Percentiles rank a stretch among this genome's conserved stretches.
Conservation (phyloP, 2,888 invertebrate genomes). For the Eilema sororculum region DNA sequence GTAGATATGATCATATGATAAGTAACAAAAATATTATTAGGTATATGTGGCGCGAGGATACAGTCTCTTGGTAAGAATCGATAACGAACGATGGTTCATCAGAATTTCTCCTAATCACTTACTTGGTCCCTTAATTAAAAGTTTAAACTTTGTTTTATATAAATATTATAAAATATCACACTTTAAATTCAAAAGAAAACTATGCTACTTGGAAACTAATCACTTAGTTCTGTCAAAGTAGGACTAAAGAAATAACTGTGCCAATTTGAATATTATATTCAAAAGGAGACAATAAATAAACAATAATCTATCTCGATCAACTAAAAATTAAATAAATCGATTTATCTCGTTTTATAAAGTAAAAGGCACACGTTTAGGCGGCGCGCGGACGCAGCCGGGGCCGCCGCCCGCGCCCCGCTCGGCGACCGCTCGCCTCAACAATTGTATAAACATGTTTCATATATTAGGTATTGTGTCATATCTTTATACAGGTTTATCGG, state of each 20-base stretch:
- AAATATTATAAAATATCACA: slow-evolving; percentile 87
- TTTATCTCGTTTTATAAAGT: slow-evolving; percentile 79
- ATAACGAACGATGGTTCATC: slow-evolving; percentile 76
- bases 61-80: slow-evolving; percentile 78
- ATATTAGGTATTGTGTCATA: slow-evolving; percentile 66
- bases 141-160: slow-evolving; percentile 85
- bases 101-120: slow-evolving; percentile 85
- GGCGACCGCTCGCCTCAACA: slow-evolving; percentile 55
- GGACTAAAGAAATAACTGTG: slow-evolving; percentile 83
- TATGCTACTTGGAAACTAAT: slow-evolving; percentile 84
- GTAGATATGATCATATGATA: slow-evolving; percentile 64
- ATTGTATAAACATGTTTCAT: slow-evolving; percentile 66
- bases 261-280: slow-evolving; percentile 84
- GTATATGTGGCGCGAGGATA: slow-evolving; percentile 70
- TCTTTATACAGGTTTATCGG: slow-evolving; percentile 71
- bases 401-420: slow-evolving; percentile 57
- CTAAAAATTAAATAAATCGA: slow-evolving; percentile 86
- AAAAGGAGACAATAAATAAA: slow-evolving; percentile 86
- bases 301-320: slow-evolving; percentile 84
- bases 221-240: slow-evolving; percentile 85
- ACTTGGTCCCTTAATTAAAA: slow-evolving; percentile 87
- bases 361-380: slow-evolving; percentile 80
- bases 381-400: slow-evolving; percentile 61
- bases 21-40: slow-evolving; percentile 69
- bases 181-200: slow-evolving; percentile 86